Evolutionary conservation across 2,888 invertebrate genomes (phyloP).

Genomic region (Cephus nigrinus): DNA sequence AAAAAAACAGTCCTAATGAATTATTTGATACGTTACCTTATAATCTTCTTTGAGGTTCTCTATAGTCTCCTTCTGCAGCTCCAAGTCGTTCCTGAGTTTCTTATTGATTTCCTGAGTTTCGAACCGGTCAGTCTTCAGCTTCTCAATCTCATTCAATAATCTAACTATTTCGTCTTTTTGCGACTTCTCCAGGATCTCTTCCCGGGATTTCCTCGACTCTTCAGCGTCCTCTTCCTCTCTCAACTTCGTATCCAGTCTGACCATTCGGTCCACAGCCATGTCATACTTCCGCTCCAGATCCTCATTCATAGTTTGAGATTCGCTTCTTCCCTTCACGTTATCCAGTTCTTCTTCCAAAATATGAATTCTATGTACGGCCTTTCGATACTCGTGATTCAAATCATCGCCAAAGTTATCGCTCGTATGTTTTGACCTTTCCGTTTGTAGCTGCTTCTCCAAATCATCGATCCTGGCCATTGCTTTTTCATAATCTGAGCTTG

Average conservation of each 20-base stretch:
- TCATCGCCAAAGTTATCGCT: background rate
- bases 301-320: background rate
- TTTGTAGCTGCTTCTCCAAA: conserved; percentile 11
- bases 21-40: conserved; percentile 37
- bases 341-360: conserved; percentile 4
- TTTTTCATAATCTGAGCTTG: background rate
- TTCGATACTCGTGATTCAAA: conserved; percentile 1
- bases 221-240: conserved; percentile 5
- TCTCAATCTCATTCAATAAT: conserved; percentile 38
- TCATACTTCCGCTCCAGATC: background rate
- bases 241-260: background rate
- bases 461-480: conserved; percentile 17
- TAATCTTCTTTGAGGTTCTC: conserved; percentile 45
- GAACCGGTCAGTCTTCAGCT: conserved; percentile 37
- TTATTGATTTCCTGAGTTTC: conserved; percentile 41
- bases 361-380: conserved; percentile 3
- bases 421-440: background rate
- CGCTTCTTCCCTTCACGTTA: background rate
- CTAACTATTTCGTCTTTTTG: conserved; percentile 12
- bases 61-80: conserved; percentile 41
- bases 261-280: background rate
- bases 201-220: background rate
- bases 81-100: conserved; percentile 44
- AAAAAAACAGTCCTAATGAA: background rate
- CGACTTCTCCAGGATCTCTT: conserved; percentile 6